Conservation (phyloP, 1,140 invertebrate genomes). For the Bombus waltoni region DNA sequence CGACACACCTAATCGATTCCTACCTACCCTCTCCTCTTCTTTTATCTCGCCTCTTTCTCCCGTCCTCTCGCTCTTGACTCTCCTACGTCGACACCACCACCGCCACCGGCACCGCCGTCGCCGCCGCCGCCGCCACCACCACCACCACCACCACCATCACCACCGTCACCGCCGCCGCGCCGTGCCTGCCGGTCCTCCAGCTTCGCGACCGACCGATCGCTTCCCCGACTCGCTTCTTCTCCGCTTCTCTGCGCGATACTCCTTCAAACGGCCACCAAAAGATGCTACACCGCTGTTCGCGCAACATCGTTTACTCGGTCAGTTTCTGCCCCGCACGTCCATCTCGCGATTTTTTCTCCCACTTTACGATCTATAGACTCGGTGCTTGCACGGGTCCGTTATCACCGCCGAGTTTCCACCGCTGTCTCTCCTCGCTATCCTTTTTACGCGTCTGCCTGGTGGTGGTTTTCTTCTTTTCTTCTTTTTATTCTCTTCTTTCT, state of each 20-base stretch:
- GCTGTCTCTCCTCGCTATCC: neutral
- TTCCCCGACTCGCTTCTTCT: constrained; percentile 23
- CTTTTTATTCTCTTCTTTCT: fast-evolving
- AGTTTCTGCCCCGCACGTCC: too few relatives aligned
- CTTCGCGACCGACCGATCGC: constrained; percentile 19
- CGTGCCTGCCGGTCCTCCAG: constrained; percentile 26
- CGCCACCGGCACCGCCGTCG: neutral
- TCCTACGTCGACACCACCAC: constrained; percentile 1
- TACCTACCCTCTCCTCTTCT: constrained; percentile 54
- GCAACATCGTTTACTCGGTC: neutral
- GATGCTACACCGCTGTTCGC: neutral
- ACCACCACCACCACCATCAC: neutral
- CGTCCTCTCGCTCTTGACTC: neutral
- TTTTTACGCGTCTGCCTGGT: neutral
- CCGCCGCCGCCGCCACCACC: too few relatives aligned
- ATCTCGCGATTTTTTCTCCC: neutral
- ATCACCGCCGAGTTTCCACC: neutral
- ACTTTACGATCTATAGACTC: neutral
- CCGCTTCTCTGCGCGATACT: neutral
- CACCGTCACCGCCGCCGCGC: too few relatives aligned
- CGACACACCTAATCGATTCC: constrained; percentile 78
- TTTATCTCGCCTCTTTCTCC: constrained; percentile 5
- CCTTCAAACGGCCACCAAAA: constrained; percentile 2
- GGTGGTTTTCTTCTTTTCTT: too few relatives aligned
- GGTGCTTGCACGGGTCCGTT: neutral